phyloP scores from a whole-genome alignment of 2,113 vertebrate species.

The Anolis sagrei region DNA sequence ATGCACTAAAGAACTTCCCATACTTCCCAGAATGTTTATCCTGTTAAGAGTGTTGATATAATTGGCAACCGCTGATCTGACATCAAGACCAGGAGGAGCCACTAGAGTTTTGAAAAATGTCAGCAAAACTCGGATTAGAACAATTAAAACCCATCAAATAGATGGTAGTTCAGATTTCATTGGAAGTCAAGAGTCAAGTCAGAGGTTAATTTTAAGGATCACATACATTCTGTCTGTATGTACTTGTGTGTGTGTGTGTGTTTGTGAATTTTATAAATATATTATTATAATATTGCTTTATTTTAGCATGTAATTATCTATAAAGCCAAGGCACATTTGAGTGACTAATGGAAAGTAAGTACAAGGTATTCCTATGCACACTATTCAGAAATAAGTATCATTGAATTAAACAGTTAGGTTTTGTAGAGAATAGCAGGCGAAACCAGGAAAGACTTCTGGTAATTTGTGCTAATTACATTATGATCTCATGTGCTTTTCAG shows the following conservation, averaged over 20 bases:
- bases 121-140: conserved; percentile 3
- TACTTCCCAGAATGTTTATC: conserved; percentile 15
- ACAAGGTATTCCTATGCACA: background rate
- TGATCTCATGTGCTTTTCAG: background rate
- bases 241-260: background rate
- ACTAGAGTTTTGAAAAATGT: conserved; percentile 30
- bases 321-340: background rate
- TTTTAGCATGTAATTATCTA: background rate
- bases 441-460: background rate
- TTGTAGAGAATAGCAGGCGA: background rate
- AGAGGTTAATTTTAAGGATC: background rate
- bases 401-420: background rate
- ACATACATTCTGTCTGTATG: too few relatives aligned
- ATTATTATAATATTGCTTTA: background rate
- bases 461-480: background rate
- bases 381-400: background rate
- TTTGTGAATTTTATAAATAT: background rate
- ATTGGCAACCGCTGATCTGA: conserved; percentile 15
- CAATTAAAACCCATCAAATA: conserved; percentile 45
- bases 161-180: conserved; percentile 1
- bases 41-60: conserved; percentile 28
- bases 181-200: background rate
- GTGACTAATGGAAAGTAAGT: background rate
- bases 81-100: conserved; percentile 14
- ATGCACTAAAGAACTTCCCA: background rate